Evolutionary conservation across 1,140 invertebrate genomes (phyloP), one percentile per base, ranked within the genome.

Genomic region (Drosophila rufa): DNA sequence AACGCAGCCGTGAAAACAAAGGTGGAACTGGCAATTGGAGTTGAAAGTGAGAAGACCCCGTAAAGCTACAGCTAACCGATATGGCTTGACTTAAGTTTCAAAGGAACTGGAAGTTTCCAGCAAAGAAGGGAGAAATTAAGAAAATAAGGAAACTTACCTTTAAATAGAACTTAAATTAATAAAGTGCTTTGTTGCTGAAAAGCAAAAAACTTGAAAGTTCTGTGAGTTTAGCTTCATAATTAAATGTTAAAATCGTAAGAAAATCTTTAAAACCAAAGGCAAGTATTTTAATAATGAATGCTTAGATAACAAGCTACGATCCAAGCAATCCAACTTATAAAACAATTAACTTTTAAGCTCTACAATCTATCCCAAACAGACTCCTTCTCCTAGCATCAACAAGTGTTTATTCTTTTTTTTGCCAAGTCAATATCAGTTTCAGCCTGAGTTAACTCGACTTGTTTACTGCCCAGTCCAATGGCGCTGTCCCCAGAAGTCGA

Each of bases 361-460:
- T 2, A 6, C n/a, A 42, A 33, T 19, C 27, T 36, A 2, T 3
- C 9, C 4, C 4, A 47, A 47, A 9, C 47, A 47, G 40, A 56
- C 50, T 17, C 27, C 43, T 42, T 14, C 14, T 27, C 46, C n/a
- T 30, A 2, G 9, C 17, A 22, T 33, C 40, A 51, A 51, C 73
- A 58, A 58, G 60, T 56, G 43, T 36, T 11, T 25, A 30, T 30
- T 27, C 17, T 33, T 14, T 40, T 15, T 57, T 62, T 46, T 46
- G 19, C n/a, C 12, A 61, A 47, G 69, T 33, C 69, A 75, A 75
- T 75, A 55, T 64, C 71, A 19, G 36, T 78, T 78, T 78, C 74
- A 69, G 75, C 56, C 75, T 61, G 74, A 78, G 48, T 77, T 77
- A 77, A 42, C 75, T 60, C 15, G 48, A 77, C 56, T 78, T 78